Conservation (phyloP, 2,797 vertebrate genomes). For the Clarias platycephalus region DNA sequence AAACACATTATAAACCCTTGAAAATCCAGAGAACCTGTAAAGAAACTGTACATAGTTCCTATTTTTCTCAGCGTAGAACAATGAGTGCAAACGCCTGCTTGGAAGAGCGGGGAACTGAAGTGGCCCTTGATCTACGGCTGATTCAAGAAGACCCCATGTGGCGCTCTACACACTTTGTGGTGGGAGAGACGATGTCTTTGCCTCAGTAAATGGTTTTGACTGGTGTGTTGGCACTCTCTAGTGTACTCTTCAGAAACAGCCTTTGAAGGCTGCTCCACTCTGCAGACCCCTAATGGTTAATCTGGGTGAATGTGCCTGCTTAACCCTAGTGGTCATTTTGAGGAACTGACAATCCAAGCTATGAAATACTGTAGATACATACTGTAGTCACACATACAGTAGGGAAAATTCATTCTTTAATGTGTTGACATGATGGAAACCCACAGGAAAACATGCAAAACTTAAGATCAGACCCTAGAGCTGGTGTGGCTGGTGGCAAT, state of each 20-base stretch:
- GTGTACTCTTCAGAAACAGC: constrained; percentile 18
- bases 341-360: constrained; percentile 3
- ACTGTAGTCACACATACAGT: background rate
- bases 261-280: background rate
- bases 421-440: background rate
- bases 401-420: background rate
- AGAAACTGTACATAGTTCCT: background rate
- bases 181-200: constrained; percentile 23
- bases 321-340: background rate
- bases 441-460: background rate
- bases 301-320: background rate
- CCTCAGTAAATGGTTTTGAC: background rate
- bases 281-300: constrained; percentile 39
- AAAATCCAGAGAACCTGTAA: background rate
- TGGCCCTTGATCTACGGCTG: constrained; percentile 8
- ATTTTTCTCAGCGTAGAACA: background rate
- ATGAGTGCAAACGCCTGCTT: constrained; percentile 10
- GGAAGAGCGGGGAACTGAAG: background rate
- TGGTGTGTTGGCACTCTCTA: constrained; percentile 47
- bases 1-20: background rate
- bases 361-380: background rate
- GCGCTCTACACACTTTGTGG: background rate
- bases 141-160: constrained; percentile 11
- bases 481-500: background rate
- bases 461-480: background rate